Base-by-base conservation (phyloP, 2,888 invertebrate genomes). In the Archips crataeganus region DNA sequence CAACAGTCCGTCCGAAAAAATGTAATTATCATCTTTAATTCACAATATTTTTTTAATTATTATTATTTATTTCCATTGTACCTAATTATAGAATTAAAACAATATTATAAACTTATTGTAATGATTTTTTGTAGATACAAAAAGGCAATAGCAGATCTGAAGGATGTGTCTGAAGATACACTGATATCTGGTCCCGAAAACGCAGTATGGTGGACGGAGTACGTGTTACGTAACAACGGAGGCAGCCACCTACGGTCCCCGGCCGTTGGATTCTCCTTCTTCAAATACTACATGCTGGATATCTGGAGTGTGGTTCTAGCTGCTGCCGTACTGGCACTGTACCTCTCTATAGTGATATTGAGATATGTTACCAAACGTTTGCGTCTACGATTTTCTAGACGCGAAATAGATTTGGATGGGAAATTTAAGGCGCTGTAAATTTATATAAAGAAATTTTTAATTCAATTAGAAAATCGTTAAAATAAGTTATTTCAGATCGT, bases 191-290 rank as follows among this genome's bases (percentile, higher is more conserved):
- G 92, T 1, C 93, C 94, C 2, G 94, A 95, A 57, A 88, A 89
- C 63, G 95, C 95, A 0, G 80, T 95, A 0, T 93, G 93, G 90
- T 95, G 95, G 95, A 95, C 95, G 2, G 95, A 95, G 75, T 95
- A 95, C 77, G 90, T 95, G 8, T 77, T 95, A 13, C 88, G 91
- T 32, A 89, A 95, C 74, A 83, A 88, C 34, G 94, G 94, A 0
- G 93, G 94, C 0, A 84, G 84, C 6, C 90, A 93, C 77, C 85
- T 95, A 6, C 90, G 92, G 11, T 92, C 95, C 9, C 86, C 94
- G 13, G 87, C 85, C 2, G 87, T 91, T 6, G 92, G 92, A 23
- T 75, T 89, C 10, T 84, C 90, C 8, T 87, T 88, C 76, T 80
- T 86, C 70, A 86, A 90, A 79, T 94, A 94, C 76, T 91, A 90